Percentiles rank a stretch among this genome's conserved stretches.
These are phyloP conservation scores for Pachliopta kotzebuea DNA, from an alignment of 2,888 invertebrate species.

Conservation along the genomic window DNA sequence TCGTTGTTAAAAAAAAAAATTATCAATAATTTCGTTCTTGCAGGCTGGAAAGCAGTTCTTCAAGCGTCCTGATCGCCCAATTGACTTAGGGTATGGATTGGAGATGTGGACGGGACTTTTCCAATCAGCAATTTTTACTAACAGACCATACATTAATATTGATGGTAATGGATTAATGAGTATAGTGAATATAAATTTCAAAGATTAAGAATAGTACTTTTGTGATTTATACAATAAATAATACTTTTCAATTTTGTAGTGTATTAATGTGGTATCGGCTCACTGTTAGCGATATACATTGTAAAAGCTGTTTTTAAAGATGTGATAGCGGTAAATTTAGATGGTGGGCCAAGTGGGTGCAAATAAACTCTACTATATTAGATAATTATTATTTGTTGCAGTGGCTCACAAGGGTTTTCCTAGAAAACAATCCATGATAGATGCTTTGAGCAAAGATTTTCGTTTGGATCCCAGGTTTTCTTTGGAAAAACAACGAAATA, in stretches of 20 bases:
- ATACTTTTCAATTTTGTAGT: no score
- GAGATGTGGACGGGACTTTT: constrained; percentile 97
- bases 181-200: not conserved
- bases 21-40: constrained; percentile 29
- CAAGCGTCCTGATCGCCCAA: constrained; percentile 71
- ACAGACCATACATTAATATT: constrained; percentile 93
- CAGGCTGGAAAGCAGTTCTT: constrained; percentile 91
- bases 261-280: no score
- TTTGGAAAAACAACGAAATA: constrained; percentile 46
- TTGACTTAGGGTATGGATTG: constrained; percentile 87
- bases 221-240: no score
- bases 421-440: constrained; percentile 68
- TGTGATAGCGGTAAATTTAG: no score
- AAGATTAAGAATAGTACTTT: no score
- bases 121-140: constrained; percentile 94
- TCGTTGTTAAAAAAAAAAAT: not conserved
- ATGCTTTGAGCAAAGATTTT: constrained; percentile 59
- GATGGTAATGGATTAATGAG: constrained; percentile 85
- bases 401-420: constrained; percentile 92
- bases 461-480: constrained; percentile 40
- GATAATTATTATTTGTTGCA: constrained; percentile 44
- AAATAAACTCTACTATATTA: not conserved
- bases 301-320: no score
- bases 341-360: not conserved
- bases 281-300: no score